Percentiles rank a stretch among this genome's conserved stretches.
Conservation (phyloP, 2,888 invertebrate species). For the Serripes groenlandicus region DNA sequence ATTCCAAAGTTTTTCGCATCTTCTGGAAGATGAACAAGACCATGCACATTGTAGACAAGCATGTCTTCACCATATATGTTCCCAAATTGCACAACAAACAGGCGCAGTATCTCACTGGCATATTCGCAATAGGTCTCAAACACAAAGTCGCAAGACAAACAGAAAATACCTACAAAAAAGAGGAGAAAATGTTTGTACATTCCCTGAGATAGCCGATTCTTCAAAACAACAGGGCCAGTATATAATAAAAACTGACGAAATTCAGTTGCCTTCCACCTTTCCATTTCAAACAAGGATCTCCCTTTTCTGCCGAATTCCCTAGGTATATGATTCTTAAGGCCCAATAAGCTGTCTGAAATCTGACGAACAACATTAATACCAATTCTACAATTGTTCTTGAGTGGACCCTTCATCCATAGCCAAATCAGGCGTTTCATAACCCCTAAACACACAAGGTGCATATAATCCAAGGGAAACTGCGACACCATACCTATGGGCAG, state of each 20-base stretch:
- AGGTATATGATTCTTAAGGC: constrained; percentile 37
- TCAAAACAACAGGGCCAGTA: constrained; percentile 75
- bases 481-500: constrained; percentile 67
- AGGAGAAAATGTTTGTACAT: constrained; percentile 49
- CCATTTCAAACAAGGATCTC: constrained; percentile 69
- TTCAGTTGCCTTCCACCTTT: constrained; percentile 81
- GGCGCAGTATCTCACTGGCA: constrained; percentile 66
- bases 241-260: constrained; percentile 77
- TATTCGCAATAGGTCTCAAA: constrained; percentile 65
- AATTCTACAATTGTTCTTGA: constrained; percentile 25
- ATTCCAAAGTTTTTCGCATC: constrained; percentile 82
- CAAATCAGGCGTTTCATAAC: constrained; percentile 68
- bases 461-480: constrained; percentile 79
- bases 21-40: constrained; percentile 82
- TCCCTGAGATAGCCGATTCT: constrained; percentile 54
- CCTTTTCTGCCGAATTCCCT: constrained; percentile 77
- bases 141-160: constrained; percentile 66
- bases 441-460: constrained; percentile 82
- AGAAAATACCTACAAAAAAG: constrained; percentile 65
- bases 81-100: constrained; percentile 75
- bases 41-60: constrained; percentile 84
- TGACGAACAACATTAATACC: constrained; percentile 10
- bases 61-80: constrained; percentile 81
- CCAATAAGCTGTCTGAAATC: constrained; percentile 27
- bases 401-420: constrained; percentile 68